These are phyloP conservation scores for Porphyrio hochstetteri DNA, from an alignment of 2,113 vertebrate genomes.

Conservation along the genomic window DNA sequence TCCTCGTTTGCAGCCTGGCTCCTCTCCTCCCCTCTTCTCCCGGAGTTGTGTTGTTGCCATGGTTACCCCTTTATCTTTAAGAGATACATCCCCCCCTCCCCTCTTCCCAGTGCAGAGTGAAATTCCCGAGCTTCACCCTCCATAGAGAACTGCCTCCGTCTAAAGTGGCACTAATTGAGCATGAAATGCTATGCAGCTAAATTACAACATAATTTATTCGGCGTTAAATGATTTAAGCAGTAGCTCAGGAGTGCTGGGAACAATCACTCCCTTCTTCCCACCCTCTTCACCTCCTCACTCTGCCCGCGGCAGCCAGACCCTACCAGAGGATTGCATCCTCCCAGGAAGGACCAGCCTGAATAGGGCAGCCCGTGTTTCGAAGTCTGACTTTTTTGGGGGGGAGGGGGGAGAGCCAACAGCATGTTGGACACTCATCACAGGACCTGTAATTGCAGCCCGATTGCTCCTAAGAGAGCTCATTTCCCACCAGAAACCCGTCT, in stretches of 20 bases:
- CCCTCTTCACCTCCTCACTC: not conserved
- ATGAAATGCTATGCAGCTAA: conserved; percentile 60
- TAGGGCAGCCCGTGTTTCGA: accelerated
- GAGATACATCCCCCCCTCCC: not conserved
- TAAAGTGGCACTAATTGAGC: conserved; percentile 70
- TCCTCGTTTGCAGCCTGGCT: not conserved
- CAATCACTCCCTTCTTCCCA: conserved; percentile 19
- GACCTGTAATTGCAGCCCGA: not conserved
- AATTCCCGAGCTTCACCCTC: conserved; percentile 21
- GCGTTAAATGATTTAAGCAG: conserved; percentile 56
- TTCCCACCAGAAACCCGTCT: accelerated
- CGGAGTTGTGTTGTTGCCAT: conserved; percentile 36
- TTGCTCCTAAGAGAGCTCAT: not conserved
- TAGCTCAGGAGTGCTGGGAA: conserved; percentile 11
- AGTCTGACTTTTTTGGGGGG: not conserved
- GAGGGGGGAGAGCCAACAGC: not conserved
- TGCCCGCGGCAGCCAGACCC: accelerated
- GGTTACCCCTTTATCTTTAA: conserved; percentile 49
- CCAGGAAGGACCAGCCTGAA: accelerated
- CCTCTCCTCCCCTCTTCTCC: not conserved
- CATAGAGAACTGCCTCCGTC: conserved; percentile 9
- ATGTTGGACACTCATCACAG: not conserved
- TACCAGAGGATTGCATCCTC: accelerated
- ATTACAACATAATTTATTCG: conserved; percentile 64
- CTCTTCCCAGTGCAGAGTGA: not conserved